Percentiles rank a stretch among this genome's conserved stretches.
phyloP scores from a whole-genome alignment of 2,888 invertebrate genomes.

The Rhingia campestris region DNA sequence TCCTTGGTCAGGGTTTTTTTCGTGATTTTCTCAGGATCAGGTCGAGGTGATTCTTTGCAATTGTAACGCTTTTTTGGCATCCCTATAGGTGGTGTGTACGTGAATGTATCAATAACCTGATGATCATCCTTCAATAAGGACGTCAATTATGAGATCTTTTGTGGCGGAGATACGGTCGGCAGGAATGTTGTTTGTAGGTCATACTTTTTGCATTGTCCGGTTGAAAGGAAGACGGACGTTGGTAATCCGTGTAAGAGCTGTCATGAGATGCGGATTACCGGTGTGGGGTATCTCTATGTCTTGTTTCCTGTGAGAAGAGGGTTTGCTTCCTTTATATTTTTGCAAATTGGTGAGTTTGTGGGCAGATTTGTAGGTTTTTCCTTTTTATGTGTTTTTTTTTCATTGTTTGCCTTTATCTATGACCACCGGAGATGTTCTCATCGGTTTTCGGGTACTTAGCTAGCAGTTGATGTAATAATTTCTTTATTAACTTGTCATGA shows the following conservation, averaged over 20 bases:
- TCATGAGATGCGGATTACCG: constrained; percentile 68
- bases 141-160: constrained; percentile 64
- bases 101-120: constrained; percentile 58
- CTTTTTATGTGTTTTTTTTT: constrained; percentile 1
- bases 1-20: constrained; percentile 18
- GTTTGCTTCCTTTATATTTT: constrained; percentile 39
- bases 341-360: constrained; percentile 65
- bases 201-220: constrained; percentile 41
- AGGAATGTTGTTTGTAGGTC: constrained; percentile 47
- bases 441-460: not conserved
- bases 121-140: constrained; percentile 58
- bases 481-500: not conserved
- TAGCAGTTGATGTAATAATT: constrained; percentile 16
- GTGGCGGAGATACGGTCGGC: constrained; percentile 66
- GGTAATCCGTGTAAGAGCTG: constrained; percentile 67
- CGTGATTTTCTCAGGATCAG: constrained; percentile 59
- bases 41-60: constrained; percentile 22
- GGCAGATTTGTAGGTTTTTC: constrained; percentile 70
- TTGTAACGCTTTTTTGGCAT: constrained; percentile 61
- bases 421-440: constrained; percentile 42
- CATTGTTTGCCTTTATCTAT: constrained; percentile 9
- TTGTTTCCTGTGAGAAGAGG: constrained; percentile 1
- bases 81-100: not conserved
- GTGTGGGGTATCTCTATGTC: constrained; percentile 55
- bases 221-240: constrained; percentile 66